Percentiles rank a stretch among this genome's conserved stretches.
These are phyloP conservation scores for Brachionus manjavacas DNA, from an alignment of 1,140 invertebrate species.

Conservation along the genomic window DNA sequence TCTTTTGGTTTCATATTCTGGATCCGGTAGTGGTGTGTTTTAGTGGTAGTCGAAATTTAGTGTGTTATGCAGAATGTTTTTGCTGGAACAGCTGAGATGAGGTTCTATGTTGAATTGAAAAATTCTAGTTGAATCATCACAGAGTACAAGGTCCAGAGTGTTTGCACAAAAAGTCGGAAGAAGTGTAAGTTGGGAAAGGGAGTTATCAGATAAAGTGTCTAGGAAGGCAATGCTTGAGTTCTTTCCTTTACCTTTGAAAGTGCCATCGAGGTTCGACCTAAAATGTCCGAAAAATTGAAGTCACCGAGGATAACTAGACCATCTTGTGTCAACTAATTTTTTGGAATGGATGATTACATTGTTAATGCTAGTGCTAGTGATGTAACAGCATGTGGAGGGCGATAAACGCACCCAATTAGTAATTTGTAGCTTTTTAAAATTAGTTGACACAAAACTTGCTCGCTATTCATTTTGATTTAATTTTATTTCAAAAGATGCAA, in stretches of 20 bases:
- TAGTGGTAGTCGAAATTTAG: neutral
- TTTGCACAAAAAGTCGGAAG: neutral
- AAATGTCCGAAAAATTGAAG: neutral
- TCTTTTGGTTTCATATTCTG: neutral
- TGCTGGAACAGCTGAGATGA: neutral
- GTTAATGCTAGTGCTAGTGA: neutral
- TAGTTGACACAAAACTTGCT: neutral
- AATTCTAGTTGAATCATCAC: neutral
- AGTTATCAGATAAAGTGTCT: neutral
- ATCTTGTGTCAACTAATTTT: neutral
- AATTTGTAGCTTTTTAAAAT: neutral
- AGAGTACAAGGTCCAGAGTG: neutral
- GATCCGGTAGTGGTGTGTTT: neutral
- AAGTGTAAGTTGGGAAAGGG: neutral
- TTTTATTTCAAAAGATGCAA: neutral
- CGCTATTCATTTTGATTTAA: neutral
- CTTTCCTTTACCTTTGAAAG: neutral
- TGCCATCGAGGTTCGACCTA: neutral
- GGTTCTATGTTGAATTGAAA: neutral
- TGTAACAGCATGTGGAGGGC: neutral
- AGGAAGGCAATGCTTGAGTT: neutral
- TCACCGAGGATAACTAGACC: neutral
- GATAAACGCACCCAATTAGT: neutral
- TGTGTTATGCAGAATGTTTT: neutral
- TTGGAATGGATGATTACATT: neutral